phyloP scores from a whole-genome alignment of 1,140 invertebrate genomes.

The Leptoteleia sp. region DNA sequence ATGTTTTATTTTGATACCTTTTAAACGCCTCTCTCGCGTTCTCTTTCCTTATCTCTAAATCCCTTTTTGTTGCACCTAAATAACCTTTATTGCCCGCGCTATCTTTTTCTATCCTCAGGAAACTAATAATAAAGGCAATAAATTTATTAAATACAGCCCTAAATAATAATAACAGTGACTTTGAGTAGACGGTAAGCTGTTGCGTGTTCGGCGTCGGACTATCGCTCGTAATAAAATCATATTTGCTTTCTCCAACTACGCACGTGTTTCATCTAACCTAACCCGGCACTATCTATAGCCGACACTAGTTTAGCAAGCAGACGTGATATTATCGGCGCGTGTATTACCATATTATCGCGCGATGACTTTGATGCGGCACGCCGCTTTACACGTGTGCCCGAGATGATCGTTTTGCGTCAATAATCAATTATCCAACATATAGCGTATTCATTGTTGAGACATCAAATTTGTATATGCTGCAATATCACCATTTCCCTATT shows the following conservation, averaged over 20 bases:
- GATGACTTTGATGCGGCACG: slow-evolving; percentile 52
- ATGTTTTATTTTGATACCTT: too few relatives aligned
- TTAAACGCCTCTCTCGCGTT: too few relatives aligned
- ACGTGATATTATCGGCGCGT: slow-evolving; percentile 58
- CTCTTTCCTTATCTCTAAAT: too few relatives aligned
- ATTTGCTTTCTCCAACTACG: slow-evolving; percentile 41
- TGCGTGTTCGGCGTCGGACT: too few relatives aligned
- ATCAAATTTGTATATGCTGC: slow-evolving; percentile 25
- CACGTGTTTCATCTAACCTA: slow-evolving; percentile 45
- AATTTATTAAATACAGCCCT: too few relatives aligned
- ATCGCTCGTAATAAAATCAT: slow-evolving; percentile 24
- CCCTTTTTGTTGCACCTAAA: too few relatives aligned
- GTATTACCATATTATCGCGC: slow-evolving; percentile 62
- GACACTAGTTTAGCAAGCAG: slow-evolving; percentile 51
- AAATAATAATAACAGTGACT: not conserved
- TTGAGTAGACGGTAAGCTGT: too few relatives aligned
- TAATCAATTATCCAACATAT: slow-evolving; percentile 55
- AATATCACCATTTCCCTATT: slow-evolving; percentile 11
- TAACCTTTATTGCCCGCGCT: too few relatives aligned
- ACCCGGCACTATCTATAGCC: slow-evolving; percentile 35
- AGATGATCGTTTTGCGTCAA: slow-evolving; percentile 45
- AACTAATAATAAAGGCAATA: too few relatives aligned
- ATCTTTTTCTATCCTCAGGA: too few relatives aligned
- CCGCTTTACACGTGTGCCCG: slow-evolving; percentile 54
- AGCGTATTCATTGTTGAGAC: slow-evolving; percentile 28